These are phyloP conservation scores for Brachionichthys hirsutus DNA, from an alignment of 2,113 vertebrate species.

Conservation along the genomic window DNA sequence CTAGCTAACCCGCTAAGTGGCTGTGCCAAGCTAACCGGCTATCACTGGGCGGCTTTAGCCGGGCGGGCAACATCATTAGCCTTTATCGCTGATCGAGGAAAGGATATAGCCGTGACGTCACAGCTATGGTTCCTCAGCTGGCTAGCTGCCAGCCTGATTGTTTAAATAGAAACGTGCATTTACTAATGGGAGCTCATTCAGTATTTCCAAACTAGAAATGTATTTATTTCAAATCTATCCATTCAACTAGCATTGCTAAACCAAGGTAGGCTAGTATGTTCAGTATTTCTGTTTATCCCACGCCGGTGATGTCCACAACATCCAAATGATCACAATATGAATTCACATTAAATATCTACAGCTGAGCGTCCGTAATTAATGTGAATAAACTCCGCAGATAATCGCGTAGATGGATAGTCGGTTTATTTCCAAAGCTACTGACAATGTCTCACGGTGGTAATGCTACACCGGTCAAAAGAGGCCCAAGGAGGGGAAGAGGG, in stretches of 20 bases:
- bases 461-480: slow-evolving; percentile 11
- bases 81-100: slow-evolving; percentile 48
- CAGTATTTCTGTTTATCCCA: slow-evolving; percentile 17
- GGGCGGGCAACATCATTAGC: slow-evolving; percentile 52
- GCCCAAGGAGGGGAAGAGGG: slow-evolving; percentile 44
- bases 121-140: slow-evolving; percentile 61
- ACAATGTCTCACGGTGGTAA: neutral
- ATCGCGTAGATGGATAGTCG: neutral
- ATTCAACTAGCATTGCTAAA: slow-evolving; percentile 40
- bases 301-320: slow-evolving; percentile 47
- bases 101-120: slow-evolving; percentile 71
- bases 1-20: slow-evolving; percentile 20
- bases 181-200: neutral
- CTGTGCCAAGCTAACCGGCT: slow-evolving; percentile 25
- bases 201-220: neutral
- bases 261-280: slow-evolving; percentile 24
- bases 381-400: neutral
- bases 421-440: neutral
- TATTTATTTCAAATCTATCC: neutral
- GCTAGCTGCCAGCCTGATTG: slow-evolving; percentile 50
- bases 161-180: slow-evolving; percentile 4
- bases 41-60: slow-evolving; percentile 23
- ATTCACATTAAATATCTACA: neutral
- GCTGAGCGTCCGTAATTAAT: no score
- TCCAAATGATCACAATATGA: neutral